Evolutionary conservation across 1,140 invertebrate species (phyloP), one percentile per base, ranked within the genome.

Genomic region (Hydropsyche tenuis): DNA sequence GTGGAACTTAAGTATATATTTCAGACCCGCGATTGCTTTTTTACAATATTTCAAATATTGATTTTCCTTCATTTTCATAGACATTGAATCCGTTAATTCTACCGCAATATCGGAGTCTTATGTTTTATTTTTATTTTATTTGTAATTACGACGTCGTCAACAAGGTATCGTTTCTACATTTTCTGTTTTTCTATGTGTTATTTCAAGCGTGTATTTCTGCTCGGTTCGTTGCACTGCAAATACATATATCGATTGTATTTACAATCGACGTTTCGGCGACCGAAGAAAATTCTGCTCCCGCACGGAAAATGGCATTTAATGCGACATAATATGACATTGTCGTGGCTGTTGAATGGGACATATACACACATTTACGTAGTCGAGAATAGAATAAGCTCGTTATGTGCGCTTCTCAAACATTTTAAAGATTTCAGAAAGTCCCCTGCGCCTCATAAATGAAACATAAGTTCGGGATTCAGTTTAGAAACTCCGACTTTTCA

Each of bases 1-100:
- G 37, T 51, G 30, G 27, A 48, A 7, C 20, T 56, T 9, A 16
- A n/a, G n/a, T 74, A 72, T 14, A 69, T 37, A 23, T 20, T 30
- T 30, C 48, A 51, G 46, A 51, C 74, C 72, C 73, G 75, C 75
- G 75, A 77, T 77, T 77, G 51, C 65, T 71, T 65, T 72, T 25
- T 63, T 56, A 77, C 75, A n/a, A n/a, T n/a, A n/a, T n/a, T n/a
- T n/a, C n/a, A n/a, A n/a, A n/a, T n/a, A n/a, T n/a, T n/a, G n/a
- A n/a, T n/a, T n/a, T n/a, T n/a, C n/a, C n/a, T n/a, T n/a, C n/a
- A n/a, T n/a, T n/a, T n/a, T n/a, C n/a, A n/a, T n/a, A n/a, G n/a
- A n/a, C n/a, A n/a, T n/a, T n/a, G n/a, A n/a, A n/a, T n/a, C n/a
- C n/a, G n/a, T n/a, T n/a, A n/a, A n/a, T n/a, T n/a, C n/a, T n/a